Percentiles rank a stretch among this genome's conserved stretches.
Evolutionary conservation across 2,888 invertebrate genomes (phyloP).

Genomic region (Melieria picta): DNA sequence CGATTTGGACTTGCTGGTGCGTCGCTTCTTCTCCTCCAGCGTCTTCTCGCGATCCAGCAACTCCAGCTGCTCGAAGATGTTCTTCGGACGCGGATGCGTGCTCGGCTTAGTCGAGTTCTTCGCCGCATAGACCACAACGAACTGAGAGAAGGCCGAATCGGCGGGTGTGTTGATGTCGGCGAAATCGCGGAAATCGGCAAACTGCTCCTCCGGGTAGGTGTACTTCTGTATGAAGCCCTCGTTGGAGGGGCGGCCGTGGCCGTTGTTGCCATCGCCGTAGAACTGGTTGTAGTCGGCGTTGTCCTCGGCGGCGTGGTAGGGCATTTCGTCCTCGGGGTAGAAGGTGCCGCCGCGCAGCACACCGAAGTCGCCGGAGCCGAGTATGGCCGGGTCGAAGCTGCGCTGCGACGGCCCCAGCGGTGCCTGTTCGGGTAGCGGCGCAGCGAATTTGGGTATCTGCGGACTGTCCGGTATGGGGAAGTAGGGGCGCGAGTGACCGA

Average conservation of each 20-base stretch:
- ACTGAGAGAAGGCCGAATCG: constrained; percentile 83
- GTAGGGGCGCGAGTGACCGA: constrained; percentile 72
- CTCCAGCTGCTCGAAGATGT: constrained; percentile 83
- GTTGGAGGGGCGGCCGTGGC: constrained; percentile 77
- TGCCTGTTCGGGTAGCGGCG: constrained; percentile 63
- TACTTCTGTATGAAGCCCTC: constrained; percentile 71
- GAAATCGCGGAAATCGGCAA: constrained; percentile 89
- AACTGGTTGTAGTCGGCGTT: constrained; percentile 71
- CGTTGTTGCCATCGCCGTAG: constrained; percentile 70
- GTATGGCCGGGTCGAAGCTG: constrained; percentile 71
- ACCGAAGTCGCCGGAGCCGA: constrained; percentile 88
- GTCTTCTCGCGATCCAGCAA: constrained; percentile 74
- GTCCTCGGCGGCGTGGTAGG: constrained; percentile 68
- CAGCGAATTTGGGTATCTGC: constrained; percentile 68
- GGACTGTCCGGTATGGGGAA: constrained; percentile 71
- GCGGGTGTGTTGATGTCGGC: constrained; percentile 88
- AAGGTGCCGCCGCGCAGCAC: constrained; percentile 89
- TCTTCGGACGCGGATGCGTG: constrained; percentile 72
- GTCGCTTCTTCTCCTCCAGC: constrained; percentile 56
- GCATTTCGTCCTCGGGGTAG: constrained; percentile 78
- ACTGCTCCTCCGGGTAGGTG: constrained; percentile 83
- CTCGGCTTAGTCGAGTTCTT: constrained; percentile 74
- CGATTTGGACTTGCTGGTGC: constrained; percentile 71
- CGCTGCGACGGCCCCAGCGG: constrained; percentile 47
- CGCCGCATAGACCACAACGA: constrained; percentile 85